phyloP scores from a whole-genome alignment of 2,888 invertebrate genomes.

The Tetropium fuscum region DNA sequence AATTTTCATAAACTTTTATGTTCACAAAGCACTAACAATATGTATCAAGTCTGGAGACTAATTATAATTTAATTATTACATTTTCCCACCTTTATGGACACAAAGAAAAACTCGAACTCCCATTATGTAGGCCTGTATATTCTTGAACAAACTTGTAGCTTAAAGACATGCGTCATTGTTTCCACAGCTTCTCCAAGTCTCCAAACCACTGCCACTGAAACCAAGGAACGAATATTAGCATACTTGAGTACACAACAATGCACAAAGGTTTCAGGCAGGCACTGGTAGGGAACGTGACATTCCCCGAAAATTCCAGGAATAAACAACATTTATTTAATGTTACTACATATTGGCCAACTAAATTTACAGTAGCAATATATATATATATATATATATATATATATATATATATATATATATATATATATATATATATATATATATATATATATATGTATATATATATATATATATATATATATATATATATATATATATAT shows the following conservation, averaged over 20 bases:
- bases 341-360: not conserved
- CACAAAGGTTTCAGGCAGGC: conserved; percentile 40
- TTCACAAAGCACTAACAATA: conserved; percentile 3
- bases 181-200: conserved; percentile 32
- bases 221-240: conserved; percentile 42
- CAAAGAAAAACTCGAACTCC: conserved; percentile 41
- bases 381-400: too few relatives aligned
- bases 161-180: conserved; percentile 46
- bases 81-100: conserved; percentile 45
- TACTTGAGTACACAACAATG: conserved; percentile 47
- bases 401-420: too few relatives aligned
- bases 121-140: conserved; percentile 45
- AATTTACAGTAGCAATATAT: conserved; percentile 7
- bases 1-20: conserved; percentile 3
- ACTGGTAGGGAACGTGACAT: conserved; percentile 34
- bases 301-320: conserved; percentile 32
- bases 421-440: too few relatives aligned
- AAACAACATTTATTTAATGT: conserved; percentile 36
- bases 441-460: too few relatives aligned
- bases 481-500: too few relatives aligned
- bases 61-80: conserved; percentile 30
- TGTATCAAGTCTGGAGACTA: conserved; percentile 10
- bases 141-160: conserved; percentile 41
- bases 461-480: too few relatives aligned
- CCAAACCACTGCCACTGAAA: conserved; percentile 47